Evolutionary conservation across 2,113 vertebrate genomes (phyloP).

Genomic region (Sarotherodon lohbergeri): DNA sequence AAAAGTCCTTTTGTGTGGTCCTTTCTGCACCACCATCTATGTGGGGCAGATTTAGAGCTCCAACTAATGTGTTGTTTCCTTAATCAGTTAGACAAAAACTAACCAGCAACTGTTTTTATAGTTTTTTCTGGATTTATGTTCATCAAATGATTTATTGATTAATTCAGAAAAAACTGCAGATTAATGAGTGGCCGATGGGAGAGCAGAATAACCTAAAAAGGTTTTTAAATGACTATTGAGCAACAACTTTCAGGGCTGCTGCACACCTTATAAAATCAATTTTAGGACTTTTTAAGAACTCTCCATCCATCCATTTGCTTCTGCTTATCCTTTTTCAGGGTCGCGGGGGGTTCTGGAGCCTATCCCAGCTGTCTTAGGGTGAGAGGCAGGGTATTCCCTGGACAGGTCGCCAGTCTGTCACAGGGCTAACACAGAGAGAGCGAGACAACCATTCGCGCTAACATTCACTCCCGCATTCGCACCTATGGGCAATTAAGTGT

Average conservation of each 20-base stretch:
- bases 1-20: background rate
- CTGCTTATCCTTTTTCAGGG: background rate
- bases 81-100: background rate
- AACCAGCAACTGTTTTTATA: background rate
- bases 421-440: background rate
- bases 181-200: background rate
- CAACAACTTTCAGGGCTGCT: background rate
- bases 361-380: background rate
- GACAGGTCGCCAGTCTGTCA: background rate
- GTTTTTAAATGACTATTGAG: background rate
- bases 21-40: background rate
- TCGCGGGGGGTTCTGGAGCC: background rate
- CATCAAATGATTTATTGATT: background rate
- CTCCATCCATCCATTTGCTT: background rate
- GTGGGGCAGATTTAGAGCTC: background rate
- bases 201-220: background rate
- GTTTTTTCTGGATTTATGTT: background rate
- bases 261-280: background rate
- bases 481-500: background rate
- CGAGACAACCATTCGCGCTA: background rate
- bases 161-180: background rate
- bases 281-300: background rate
- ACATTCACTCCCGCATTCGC: accelerated
- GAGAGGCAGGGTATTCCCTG: background rate
- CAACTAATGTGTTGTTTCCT: background rate